A percentile compares a stretch with the other conserved stretches of the same genome.
These are phyloP conservation scores for Pyrgus malvae DNA, from an alignment of 2,888 invertebrate species.

Conservation along the genomic window DNA sequence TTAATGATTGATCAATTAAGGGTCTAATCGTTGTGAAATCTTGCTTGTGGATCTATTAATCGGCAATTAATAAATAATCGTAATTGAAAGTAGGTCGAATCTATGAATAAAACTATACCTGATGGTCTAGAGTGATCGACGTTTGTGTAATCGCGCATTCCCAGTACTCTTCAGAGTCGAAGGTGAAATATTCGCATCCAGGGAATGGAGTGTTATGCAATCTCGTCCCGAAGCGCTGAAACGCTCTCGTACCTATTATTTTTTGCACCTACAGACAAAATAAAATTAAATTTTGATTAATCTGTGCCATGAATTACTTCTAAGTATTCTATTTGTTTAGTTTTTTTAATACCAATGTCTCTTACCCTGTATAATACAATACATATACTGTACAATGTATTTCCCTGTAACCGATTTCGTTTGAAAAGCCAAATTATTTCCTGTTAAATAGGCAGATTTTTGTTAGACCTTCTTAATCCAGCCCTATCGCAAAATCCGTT, in stretches of 20 bases:
- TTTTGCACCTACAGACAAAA: conserved; percentile 53
- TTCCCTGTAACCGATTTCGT: too few species aligned
- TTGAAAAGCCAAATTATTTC: too few species aligned
- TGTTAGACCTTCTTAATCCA: too few species aligned
- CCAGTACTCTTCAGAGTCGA: conserved; percentile 88
- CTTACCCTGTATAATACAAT: too few species aligned
- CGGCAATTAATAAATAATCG: too few species aligned
- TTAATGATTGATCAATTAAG: too few species aligned
- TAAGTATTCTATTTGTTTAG: background rate
- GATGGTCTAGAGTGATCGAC: conserved; percentile 87
- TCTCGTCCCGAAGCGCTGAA: conserved; percentile 60
- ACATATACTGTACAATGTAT: too few species aligned
- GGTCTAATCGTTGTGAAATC: too few species aligned
- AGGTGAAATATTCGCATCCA: conserved; percentile 83
- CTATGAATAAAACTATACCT: conserved; percentile 51
- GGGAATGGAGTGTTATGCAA: conserved; percentile 82
- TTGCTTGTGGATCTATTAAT: too few species aligned
- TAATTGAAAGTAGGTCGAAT: background rate
- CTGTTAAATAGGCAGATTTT: too few species aligned
- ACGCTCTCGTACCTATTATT: conserved; percentile 61
- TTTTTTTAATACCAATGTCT: background rate
- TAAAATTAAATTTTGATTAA: background rate
- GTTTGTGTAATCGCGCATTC: conserved; percentile 86
- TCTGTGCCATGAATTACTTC: background rate
- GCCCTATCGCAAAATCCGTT: too few species aligned